These are phyloP conservation scores for Sipha flava DNA, from an alignment of 1,140 invertebrate genomes.

Conservation along the genomic window DNA sequence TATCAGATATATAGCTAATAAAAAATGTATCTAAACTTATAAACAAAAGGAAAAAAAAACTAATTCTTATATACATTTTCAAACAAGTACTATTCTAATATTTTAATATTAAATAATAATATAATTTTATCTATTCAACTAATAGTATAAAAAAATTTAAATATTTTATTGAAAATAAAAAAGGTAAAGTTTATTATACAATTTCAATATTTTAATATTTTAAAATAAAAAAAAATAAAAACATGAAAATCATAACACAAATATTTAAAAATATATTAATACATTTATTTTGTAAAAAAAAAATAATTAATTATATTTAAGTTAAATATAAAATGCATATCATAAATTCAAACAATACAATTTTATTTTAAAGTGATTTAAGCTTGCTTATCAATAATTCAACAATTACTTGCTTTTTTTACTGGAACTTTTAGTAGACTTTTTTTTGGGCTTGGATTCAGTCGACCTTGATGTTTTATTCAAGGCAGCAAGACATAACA, in stretches of 20 bases:
- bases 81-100: too few relatives aligned
- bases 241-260: not conserved
- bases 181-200: not conserved
- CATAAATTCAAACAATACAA: too few relatives aligned
- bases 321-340: not conserved
- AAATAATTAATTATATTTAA: not conserved
- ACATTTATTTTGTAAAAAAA: not conserved
- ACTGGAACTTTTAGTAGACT: slow-evolving; percentile 2
- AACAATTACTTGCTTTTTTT: slow-evolving; percentile 12
- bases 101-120: too few relatives aligned
- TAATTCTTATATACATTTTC: too few relatives aligned
- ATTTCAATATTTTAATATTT: not conserved
- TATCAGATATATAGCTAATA: too few relatives aligned
- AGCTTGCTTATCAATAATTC: too few relatives aligned
- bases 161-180: too few relatives aligned
- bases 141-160: too few relatives aligned
- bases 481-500: not conserved
- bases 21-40: too few relatives aligned
- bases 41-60: too few relatives aligned
- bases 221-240: not conserved
- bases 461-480: not conserved
- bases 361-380: too few relatives aligned
- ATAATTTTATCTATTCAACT: too few relatives aligned
- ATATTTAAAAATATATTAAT: not conserved
- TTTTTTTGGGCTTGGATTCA: slow-evolving; percentile 4